phyloP scores from a whole-genome alignment of 53 echinoderm and acorn worm genomes.

The Echinarachnius parma region DNA sequence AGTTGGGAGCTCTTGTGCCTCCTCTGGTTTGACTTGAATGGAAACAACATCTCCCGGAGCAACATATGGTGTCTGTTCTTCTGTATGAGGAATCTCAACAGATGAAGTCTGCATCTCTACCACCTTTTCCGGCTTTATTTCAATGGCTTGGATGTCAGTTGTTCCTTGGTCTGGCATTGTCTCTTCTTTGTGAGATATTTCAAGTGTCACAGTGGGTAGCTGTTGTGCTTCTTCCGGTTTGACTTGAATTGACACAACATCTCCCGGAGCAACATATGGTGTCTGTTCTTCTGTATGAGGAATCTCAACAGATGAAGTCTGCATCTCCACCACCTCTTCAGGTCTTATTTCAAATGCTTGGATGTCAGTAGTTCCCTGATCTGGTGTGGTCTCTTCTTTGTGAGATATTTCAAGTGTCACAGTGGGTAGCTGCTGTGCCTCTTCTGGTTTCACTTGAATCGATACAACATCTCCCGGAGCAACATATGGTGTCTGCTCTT shows the following conservation, averaged over 20 bases:
- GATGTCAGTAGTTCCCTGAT: too few relatives aligned
- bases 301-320: slow-evolving; percentile 1
- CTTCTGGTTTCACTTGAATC: slow-evolving; percentile 27
- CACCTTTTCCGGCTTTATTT: slow-evolving; percentile 20
- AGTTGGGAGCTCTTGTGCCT: slow-evolving; percentile 22
- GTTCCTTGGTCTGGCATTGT: neutral
- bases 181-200: slow-evolving; percentile 20
- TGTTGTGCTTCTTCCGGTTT: slow-evolving; percentile 27
- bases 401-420: slow-evolving; percentile 30
- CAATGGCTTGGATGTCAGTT: slow-evolving; percentile 4
- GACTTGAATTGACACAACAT: slow-evolving; percentile 2
- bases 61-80: neutral
- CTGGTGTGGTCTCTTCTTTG: slow-evolving; percentile 10
- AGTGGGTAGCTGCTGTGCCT: slow-evolving; percentile 46
- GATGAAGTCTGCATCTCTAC: slow-evolving; percentile 10
- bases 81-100: neutral
- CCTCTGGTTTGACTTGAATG: slow-evolving; percentile 1
- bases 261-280: slow-evolving; percentile 1
- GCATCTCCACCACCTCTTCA: slow-evolving; percentile 10
- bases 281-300: neutral
- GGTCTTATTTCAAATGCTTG: neutral
- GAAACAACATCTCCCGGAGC: slow-evolving; percentile 8
- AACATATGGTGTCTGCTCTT: slow-evolving; percentile 8
- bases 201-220: neutral
- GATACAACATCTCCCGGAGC: slow-evolving; percentile 20